Evolutionary conservation across 2,888 invertebrate species (phyloP), one percentile per base, ranked within the genome.

Genomic region (Agriopis marginaria): DNA sequence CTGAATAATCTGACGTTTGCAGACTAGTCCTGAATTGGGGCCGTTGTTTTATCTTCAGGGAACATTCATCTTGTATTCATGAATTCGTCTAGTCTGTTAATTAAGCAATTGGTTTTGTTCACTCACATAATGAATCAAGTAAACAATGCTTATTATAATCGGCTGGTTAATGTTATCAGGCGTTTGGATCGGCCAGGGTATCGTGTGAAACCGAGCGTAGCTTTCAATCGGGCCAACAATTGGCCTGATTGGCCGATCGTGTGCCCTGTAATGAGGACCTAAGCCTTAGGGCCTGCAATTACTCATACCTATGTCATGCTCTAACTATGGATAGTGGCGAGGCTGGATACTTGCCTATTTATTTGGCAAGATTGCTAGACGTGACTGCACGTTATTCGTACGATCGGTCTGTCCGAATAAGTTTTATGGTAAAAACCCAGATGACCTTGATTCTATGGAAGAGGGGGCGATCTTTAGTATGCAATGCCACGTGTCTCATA

Each of bases 141-240:
- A 63, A 66, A 66, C 54, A 60, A 55, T 59, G 49, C n/a, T 49
- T 51, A 66, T 66, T 62, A 62, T 66, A 61, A 53, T 58, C 23
- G 12, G 10, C 49, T 59, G 51, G 72, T 73, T 72, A 72, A 68
- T 73, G 65, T 72, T 71, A 69, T 68, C 68, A 44, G 55, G 68
- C 66, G 65, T 66, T 68, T 66, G 58, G 71, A 61, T 73, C 60
- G 61, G 39, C 45, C 10, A 60, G 47, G 67, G 66, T 75, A 75
- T 74, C 86, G 89, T 89, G 87, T 85, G 86, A 91, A 90, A 84
- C 86, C 77, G 84, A 84, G 85, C 82, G 80, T 80, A 83, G 86
- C 87, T 86, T 89, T 89, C 87, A 87, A 89, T 89, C 87, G 86
- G 77, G 61, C 73, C 81, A 87, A 88, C 89, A 90, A 89, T 89